phyloP scores from a whole-genome alignment of 2,797 vertebrate genomes.

The Numenius phaeopus region DNA sequence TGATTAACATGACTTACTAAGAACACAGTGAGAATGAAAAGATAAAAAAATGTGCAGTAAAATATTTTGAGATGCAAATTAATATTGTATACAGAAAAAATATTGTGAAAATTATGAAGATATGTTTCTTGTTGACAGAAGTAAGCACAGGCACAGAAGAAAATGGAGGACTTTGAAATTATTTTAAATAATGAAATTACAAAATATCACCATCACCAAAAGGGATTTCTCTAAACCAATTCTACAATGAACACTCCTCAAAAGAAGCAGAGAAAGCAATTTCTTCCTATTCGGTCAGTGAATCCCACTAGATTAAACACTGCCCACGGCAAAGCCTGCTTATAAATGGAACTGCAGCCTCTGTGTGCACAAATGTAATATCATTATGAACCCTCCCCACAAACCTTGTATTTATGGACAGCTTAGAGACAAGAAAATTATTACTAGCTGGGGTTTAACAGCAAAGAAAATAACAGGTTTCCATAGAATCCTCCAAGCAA shows the following conservation, averaged over 20 bases:
- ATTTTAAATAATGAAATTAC: not conserved
- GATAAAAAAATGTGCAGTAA: not conserved
- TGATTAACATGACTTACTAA: not conserved
- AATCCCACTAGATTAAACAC: not conserved
- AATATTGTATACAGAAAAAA: not conserved
- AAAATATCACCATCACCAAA: not conserved
- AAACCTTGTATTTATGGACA: not conserved
- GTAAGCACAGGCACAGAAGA: not conserved
- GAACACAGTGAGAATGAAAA: not conserved
- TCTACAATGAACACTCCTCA: not conserved
- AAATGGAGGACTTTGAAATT: not conserved
- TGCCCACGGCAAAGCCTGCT: not conserved
- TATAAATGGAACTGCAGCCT: not conserved
- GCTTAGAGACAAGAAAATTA: not conserved
- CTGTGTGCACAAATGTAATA: not conserved
- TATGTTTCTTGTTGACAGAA: not conserved
- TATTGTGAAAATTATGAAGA: not conserved
- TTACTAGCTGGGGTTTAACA: not conserved
- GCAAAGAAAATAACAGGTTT: not conserved
- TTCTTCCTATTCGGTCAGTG: not conserved
- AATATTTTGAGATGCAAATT: not conserved
- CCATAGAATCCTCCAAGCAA: not conserved
- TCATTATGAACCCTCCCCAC: not conserved
- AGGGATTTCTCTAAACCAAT: not conserved
- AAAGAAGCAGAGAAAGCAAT: not conserved